These are phyloP conservation scores for Mylabris sibirica DNA, from an alignment of 2,888 invertebrate species.

Conservation along the genomic window DNA sequence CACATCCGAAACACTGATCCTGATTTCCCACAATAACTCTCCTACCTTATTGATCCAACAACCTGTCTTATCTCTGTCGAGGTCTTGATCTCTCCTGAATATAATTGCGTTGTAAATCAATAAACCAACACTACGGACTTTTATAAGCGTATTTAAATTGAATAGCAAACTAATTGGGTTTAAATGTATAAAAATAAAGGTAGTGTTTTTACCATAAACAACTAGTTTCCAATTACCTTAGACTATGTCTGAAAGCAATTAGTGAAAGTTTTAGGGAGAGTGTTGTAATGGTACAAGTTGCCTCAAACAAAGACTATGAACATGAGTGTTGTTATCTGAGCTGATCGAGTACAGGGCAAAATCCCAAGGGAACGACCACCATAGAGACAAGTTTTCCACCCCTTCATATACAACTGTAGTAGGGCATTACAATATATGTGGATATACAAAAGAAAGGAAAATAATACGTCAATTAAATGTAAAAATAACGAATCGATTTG, in stretches of 20 bases:
- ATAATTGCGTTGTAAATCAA: conserved; percentile 18
- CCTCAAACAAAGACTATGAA: conserved; percentile 54
- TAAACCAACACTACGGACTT: background rate
- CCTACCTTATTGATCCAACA: conserved; percentile 45
- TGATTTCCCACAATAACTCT: conserved; percentile 48
- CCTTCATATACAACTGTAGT: conserved; percentile 36
- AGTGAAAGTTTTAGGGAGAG: conserved; percentile 50
- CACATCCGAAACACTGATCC: conserved; percentile 47
- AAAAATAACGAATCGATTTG: background rate
- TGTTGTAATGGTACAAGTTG: conserved; percentile 48
- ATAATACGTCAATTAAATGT: background rate
- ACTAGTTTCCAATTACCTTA: conserved; percentile 37
- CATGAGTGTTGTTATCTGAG: conserved; percentile 56
- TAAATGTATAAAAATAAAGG: background rate
- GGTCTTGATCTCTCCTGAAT: conserved; percentile 22
- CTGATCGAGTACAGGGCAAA: conserved; percentile 51
- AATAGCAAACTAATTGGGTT: background rate
- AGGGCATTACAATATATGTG: conserved; percentile 32
- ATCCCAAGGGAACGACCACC: conserved; percentile 39
- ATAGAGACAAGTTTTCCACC: conserved; percentile 44
- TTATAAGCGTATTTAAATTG: background rate
- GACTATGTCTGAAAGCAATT: conserved; percentile 52
- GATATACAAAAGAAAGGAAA: background rate
- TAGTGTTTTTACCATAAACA: conserved; percentile 7
- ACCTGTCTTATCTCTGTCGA: conserved; percentile 23